A percentile compares a stretch with the other conserved stretches of the same genome.
Conservation (phyloP, 2,797 vertebrate species). For the Enteromius paludinosus region DNA sequence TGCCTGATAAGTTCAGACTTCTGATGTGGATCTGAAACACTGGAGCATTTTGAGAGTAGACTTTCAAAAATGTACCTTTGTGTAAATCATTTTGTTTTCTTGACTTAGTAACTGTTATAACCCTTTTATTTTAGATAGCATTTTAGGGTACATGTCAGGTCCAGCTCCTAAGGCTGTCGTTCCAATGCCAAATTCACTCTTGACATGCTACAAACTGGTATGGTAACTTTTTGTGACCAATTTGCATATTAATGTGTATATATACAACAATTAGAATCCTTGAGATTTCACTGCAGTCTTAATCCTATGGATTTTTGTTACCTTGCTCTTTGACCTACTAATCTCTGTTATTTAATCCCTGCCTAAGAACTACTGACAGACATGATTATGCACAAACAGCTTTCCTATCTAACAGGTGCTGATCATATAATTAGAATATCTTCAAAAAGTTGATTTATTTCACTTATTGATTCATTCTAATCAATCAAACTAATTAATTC, state of each 20-base stretch:
- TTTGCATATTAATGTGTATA: slow-evolving; percentile 38
- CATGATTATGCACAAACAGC: slow-evolving; percentile 35
- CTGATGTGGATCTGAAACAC: not conserved
- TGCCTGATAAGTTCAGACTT: not conserved
- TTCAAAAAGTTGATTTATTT: too few relatives aligned
- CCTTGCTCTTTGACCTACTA: slow-evolving; percentile 68
- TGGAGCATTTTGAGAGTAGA: not conserved
- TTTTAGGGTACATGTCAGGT: not conserved
- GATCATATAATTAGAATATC: too few relatives aligned
- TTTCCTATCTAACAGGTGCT: not conserved
- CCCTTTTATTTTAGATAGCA: not conserved
- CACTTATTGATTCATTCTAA: too few relatives aligned
- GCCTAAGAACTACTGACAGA: slow-evolving; percentile 60
- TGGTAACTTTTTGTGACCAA: not conserved
- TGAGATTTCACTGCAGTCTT: slow-evolving; percentile 33
- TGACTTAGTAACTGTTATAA: not conserved
- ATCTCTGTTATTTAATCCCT: slow-evolving; percentile 71
- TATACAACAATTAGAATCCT: not conserved
- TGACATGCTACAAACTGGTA: not conserved
- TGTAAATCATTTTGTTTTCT: not conserved
- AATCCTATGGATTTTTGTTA: slow-evolving; percentile 68
- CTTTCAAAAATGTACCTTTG: not conserved
- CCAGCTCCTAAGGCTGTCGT: not conserved
- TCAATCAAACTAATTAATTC: too few relatives aligned
- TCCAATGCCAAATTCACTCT: not conserved